Base-by-base conservation (phyloP, 1,140 invertebrate genomes). In the Metopolophium dirhodum region DNA sequence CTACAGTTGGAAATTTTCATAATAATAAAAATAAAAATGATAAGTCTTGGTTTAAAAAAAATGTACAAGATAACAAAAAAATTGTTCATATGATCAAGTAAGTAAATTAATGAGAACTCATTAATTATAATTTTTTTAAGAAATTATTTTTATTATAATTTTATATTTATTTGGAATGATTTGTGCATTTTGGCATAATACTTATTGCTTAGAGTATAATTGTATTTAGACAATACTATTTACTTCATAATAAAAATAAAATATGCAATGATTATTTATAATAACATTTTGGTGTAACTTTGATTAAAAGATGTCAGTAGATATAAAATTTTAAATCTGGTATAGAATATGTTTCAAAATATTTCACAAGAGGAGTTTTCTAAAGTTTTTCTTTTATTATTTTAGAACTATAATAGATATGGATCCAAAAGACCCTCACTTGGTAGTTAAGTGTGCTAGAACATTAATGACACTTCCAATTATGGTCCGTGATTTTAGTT, bases 41-140 rank as follows among this genome's bases (percentile, higher is more conserved):
- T 47, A 82, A 91, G 35, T 47, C 3, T 26, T 23, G n/a, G 11
- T n/a, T 83, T 0, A 47, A 83, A 51, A 91, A 83, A 83, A 83
- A 91, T 91, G 1, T 91, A 1, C 18, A 51, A 37, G 90, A 91
- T 6, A 83, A 83, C 26, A n/a, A 83, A 91, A 37, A 26, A 51
- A 82, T 91, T 91, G n/a, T 91, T 49, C 26, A 91, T 23, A 91
- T 83, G 90, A 83, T 91, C n/a, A 83, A 83, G 90, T 91, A 91
- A 83, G 45, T 83, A 35, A 51, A 49, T 35, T 7, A 2, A 82
- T 68, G 0, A 77, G 14, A 30, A 77, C 7, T 77, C 3, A 77
- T n/a, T 68, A n/a, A 18, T 77, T 77, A 77, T n/a, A 11, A 14
- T n/a, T 14, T 68, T 68, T 68, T 68, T 61, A 11, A 18, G 2